A percentile compares a stretch with the other conserved stretches of the same genome.
phyloP scores from a whole-genome alignment of 2,888 invertebrate genomes.

The Amphimallon solstitiale region DNA sequence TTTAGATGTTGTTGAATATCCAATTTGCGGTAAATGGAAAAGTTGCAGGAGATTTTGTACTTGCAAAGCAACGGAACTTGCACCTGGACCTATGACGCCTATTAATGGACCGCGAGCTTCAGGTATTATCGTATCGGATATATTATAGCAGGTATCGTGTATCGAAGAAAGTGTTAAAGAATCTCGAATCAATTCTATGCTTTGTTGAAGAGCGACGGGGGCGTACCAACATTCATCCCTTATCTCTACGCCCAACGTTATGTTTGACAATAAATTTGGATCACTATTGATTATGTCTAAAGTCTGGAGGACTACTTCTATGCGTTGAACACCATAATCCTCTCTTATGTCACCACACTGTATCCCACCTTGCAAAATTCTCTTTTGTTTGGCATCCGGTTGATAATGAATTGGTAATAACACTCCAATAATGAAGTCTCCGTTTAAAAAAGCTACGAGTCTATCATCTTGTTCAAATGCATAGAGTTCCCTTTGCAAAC shows the following conservation, averaged over 20 bases:
- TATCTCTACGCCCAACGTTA: constrained; percentile 74
- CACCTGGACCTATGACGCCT: constrained; percentile 80
- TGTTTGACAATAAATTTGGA: constrained; percentile 66
- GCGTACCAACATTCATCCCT: constrained; percentile 87
- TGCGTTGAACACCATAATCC: constrained; percentile 79
- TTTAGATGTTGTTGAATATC: constrained; percentile 80
- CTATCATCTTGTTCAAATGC: constrained; percentile 50
- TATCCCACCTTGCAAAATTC: constrained; percentile 56
- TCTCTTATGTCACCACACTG: constrained; percentile 73
- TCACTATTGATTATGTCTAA: constrained; percentile 74
- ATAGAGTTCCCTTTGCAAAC: background rate
- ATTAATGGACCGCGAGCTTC: constrained; percentile 65
- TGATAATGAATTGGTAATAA: constrained; percentile 68
- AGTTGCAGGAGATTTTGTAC: constrained; percentile 82
- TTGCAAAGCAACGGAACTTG: constrained; percentile 76
- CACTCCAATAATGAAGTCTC: constrained; percentile 70
- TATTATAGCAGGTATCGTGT: constrained; percentile 31
- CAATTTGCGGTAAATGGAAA: constrained; percentile 74
- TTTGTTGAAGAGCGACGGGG: constrained; percentile 80
- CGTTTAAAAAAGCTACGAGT: constrained; percentile 65
- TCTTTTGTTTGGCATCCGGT: constrained; percentile 54
- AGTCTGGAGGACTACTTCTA: constrained; percentile 71
- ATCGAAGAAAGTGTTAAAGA: constrained; percentile 65
- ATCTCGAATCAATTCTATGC: constrained; percentile 78
- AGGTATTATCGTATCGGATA: constrained; percentile 8